Conservation (phyloP, 2,888 invertebrate species). For the Drosophila yooni region DNA sequence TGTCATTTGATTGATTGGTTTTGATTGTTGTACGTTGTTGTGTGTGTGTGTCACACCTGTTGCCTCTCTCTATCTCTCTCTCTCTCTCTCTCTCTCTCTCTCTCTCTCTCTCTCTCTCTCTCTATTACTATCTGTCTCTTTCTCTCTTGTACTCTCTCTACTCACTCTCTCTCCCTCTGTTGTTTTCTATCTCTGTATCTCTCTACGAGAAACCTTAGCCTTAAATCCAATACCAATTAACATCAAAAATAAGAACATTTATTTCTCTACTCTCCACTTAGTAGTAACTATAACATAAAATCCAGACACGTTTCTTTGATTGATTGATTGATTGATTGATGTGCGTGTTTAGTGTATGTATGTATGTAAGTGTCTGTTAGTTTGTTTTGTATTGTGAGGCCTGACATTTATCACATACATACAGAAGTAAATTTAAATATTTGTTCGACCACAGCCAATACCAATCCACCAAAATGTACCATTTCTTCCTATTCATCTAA, state of each 20-base stretch:
- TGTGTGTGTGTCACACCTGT: constrained; percentile 28
- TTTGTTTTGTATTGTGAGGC: constrained; percentile 32
- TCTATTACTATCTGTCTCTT: constrained; percentile 21
- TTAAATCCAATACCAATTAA: constrained; percentile 20
- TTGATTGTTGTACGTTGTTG: constrained; percentile 53
- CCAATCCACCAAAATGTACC: constrained; percentile 38
- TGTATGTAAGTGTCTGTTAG: constrained; percentile 38
- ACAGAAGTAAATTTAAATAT: constrained; percentile 15
- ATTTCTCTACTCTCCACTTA: constrained; percentile 30
- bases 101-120: constrained; percentile 15
- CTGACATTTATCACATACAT: constrained; percentile 34
- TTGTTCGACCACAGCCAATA: constrained; percentile 27
- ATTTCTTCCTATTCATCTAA: constrained; percentile 37
- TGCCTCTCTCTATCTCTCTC: constrained; percentile 14
- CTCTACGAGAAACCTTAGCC: constrained; percentile 4
- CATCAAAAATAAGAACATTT: constrained; percentile 19
- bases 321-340: constrained; percentile 59
- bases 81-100: constrained; percentile 30
- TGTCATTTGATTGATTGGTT: constrained; percentile 61
- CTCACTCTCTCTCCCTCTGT: constrained; percentile 15
- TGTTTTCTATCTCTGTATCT: constrained; percentile 27
- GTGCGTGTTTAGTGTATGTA: constrained; percentile 51
- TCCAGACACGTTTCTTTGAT: constrained; percentile 30
- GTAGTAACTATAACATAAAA: constrained; percentile 31
- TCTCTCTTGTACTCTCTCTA: constrained; percentile 27